phyloP scores from a whole-genome alignment of 2,797 vertebrate genomes.

The Pangasius sanitwongsei region DNA sequence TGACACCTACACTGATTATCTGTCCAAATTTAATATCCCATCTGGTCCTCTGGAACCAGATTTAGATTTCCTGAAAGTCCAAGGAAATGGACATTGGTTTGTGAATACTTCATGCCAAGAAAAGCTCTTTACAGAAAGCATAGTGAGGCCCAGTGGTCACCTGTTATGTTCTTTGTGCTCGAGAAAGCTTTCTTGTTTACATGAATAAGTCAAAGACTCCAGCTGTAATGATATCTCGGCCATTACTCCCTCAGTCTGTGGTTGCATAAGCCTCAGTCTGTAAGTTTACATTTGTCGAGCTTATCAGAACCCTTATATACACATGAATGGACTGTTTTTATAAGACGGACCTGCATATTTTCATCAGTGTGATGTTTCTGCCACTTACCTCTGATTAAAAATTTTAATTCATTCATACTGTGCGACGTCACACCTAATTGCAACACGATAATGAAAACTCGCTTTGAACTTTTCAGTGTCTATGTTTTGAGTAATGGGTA shows the following conservation, averaged over 20 bases:
- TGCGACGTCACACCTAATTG: slow-evolving; percentile 7
- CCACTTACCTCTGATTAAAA: slow-evolving; percentile 35
- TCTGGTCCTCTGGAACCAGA: neutral
- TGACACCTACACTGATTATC: neutral
- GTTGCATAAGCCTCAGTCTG: neutral
- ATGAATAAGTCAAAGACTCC: slow-evolving; percentile 25
- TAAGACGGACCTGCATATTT: neutral
- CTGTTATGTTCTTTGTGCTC: slow-evolving; percentile 35
- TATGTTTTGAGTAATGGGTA: slow-evolving; percentile 43
- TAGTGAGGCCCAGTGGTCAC: slow-evolving; percentile 15
- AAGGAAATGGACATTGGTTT: slow-evolving; percentile 15
- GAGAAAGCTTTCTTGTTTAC: slow-evolving; percentile 27
- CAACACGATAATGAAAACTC: slow-evolving; percentile 31
- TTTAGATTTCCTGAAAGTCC: neutral
- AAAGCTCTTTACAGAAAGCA: slow-evolving; percentile 35
- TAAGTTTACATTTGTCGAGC: neutral
- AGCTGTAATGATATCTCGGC: slow-evolving; percentile 11
- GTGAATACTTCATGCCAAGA: slow-evolving; percentile 18
- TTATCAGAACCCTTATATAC: neutral
- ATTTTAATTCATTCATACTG: neutral
- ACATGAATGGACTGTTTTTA: neutral
- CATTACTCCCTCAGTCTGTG: neutral
- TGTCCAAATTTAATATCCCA: neutral
- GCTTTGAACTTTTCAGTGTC: slow-evolving; percentile 17
- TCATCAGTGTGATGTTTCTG: neutral